A percentile compares a stretch with the other conserved stretches of the same genome.
Conservation (phyloP, 2,888 invertebrate genomes). For the Spodoptera picta region DNA sequence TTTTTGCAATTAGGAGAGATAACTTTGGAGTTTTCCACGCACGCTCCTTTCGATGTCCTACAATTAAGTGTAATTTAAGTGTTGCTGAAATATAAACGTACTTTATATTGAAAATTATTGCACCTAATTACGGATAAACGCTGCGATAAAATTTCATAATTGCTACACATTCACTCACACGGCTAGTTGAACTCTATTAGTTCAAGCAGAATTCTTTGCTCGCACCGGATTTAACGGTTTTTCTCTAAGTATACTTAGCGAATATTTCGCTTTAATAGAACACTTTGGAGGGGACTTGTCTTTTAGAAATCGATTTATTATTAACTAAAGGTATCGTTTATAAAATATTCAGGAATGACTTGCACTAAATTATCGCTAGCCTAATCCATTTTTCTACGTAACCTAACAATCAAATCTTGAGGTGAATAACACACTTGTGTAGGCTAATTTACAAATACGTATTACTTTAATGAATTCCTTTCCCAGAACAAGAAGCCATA, state of each 20-base stretch:
- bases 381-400: slow-evolving; percentile 18
- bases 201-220: slow-evolving; percentile 32
- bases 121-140: slow-evolving; percentile 39
- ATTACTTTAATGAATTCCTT: slow-evolving; percentile 41
- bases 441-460: slow-evolving; percentile 42
- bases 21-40: slow-evolving; percentile 41
- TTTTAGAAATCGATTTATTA: too few species aligned
- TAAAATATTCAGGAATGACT: too few species aligned
- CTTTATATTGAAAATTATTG: slow-evolving; percentile 45
- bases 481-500: slow-evolving; percentile 21
- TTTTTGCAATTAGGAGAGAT: slow-evolving; percentile 49
- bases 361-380: too few species aligned
- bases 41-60: slow-evolving; percentile 38
- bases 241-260: not conserved
- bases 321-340: too few species aligned
- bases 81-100: slow-evolving; percentile 29
- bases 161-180: slow-evolving; percentile 18
- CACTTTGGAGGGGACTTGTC: too few species aligned
- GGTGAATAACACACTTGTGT: slow-evolving; percentile 20
- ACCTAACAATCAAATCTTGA: slow-evolving; percentile 31
- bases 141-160: slow-evolving; percentile 29
- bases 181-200: slow-evolving; percentile 33
- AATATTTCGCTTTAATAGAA: too few species aligned
- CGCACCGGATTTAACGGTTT: slow-evolving; percentile 24
- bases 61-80: slow-evolving; percentile 51